Percentiles rank a stretch among this genome's conserved stretches.
Conservation (phyloP, 2,113 vertebrate species). For the Heloderma charlesbogerti region DNA sequence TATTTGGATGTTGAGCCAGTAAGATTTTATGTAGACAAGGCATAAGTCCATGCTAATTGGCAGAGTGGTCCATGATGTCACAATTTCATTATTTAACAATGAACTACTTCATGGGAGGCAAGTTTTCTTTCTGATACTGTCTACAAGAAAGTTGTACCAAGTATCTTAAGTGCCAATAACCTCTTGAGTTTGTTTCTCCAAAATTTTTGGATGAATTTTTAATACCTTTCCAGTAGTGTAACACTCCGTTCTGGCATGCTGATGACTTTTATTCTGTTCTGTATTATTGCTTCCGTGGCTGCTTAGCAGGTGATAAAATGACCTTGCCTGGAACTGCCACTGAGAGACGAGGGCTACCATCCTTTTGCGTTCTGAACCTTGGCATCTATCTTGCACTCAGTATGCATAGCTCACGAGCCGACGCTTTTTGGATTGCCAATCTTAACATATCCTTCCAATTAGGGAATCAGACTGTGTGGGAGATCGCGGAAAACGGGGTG, state of each 20-base stretch:
- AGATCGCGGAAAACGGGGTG: slow-evolving; percentile 44
- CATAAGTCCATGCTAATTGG: slow-evolving; percentile 39
- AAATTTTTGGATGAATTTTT: slow-evolving; percentile 27
- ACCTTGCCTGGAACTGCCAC: slow-evolving; percentile 7
- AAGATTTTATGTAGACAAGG: background rate
- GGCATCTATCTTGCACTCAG: slow-evolving; percentile 46
- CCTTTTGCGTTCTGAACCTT: slow-evolving; percentile 49
- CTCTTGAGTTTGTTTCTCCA: slow-evolving; percentile 30
- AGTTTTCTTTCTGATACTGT: slow-evolving; percentile 39
- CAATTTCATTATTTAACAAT: slow-evolving; percentile 56
- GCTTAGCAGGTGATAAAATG: slow-evolving; percentile 48
- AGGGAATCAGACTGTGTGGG: slow-evolving; percentile 51
- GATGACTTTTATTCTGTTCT: slow-evolving; percentile 10
- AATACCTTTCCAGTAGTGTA: slow-evolving; percentile 27
- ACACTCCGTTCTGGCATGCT: slow-evolving; percentile 40
- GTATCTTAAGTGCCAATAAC: slow-evolving; percentile 43
- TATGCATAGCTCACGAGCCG: slow-evolving; percentile 35
- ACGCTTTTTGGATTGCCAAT: slow-evolving; percentile 56
- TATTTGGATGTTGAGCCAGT: background rate
- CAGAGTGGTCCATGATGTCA: slow-evolving; percentile 56
- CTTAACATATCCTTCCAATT: slow-evolving; percentile 64
- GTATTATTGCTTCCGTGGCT: slow-evolving; percentile 21
- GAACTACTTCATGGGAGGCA: slow-evolving; percentile 10
- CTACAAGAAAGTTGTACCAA: slow-evolving; percentile 51
- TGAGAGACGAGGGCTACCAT: slow-evolving; percentile 6